Evolutionary conservation across 1,140 invertebrate genomes (phyloP).

Genomic region (Drosophila murphyi): DNA sequence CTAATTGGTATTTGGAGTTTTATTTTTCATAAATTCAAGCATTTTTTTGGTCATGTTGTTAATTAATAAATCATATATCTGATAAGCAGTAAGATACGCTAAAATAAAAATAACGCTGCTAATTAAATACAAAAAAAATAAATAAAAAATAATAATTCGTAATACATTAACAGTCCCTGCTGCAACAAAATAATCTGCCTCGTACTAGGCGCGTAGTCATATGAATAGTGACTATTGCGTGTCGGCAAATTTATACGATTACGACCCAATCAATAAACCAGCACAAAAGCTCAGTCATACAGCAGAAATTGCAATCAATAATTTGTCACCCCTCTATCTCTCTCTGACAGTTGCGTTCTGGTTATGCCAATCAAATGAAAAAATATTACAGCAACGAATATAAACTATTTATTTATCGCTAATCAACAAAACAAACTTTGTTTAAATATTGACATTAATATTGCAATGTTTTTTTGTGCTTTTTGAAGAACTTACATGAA

Average conservation of each 20-base stretch:
- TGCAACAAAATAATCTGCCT: background rate
- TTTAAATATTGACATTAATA: background rate
- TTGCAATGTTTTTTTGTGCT: background rate
- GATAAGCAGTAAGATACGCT: background rate
- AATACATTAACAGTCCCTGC: background rate
- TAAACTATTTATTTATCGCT: background rate
- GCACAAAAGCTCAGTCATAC: background rate
- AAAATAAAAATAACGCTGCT: too few relatives aligned
- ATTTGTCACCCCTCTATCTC: background rate
- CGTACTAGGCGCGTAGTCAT: background rate
- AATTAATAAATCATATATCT: background rate
- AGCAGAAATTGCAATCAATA: constrained; percentile 10
- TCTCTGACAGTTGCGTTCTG: background rate
- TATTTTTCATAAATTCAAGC: too few relatives aligned
- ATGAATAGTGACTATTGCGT: constrained; percentile 6
- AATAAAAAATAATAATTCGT: background rate
- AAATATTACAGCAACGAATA: background rate
- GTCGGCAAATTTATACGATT: background rate
- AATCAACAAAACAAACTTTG: too few relatives aligned
- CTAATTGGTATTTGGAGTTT: background rate
- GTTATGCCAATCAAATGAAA: background rate
- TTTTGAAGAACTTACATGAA: too few relatives aligned
- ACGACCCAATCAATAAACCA: constrained; percentile 23
- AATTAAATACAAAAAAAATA: too few relatives aligned
- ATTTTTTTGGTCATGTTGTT: too few relatives aligned